Conservation (phyloP, 2,888 invertebrate genomes). For the Rutpela maculata region DNA sequence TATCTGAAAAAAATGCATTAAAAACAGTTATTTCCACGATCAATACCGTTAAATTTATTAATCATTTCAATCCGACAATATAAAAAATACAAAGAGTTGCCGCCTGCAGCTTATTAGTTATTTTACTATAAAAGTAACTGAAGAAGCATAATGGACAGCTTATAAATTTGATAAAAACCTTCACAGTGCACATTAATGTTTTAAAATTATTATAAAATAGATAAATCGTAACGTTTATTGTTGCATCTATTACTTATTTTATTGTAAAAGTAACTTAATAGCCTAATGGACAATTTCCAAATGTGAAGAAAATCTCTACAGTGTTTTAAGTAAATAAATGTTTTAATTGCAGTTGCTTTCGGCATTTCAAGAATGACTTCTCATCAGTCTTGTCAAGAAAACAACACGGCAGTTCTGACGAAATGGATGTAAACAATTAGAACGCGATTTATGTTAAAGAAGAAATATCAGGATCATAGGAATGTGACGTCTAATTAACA, state of each 20-base stretch:
- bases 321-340: neutral
- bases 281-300: slow-evolving; percentile 1
- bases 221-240: too few species aligned
- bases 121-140: neutral
- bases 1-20: neutral
- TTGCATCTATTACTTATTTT: neutral
- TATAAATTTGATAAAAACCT: slow-evolving; percentile 17
- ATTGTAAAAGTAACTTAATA: neutral
- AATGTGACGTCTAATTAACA: slow-evolving; percentile 4
- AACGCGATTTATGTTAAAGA: slow-evolving; percentile 10
- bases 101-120: neutral
- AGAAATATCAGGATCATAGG: neutral
- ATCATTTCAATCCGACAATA: neutral
- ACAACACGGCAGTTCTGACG: neutral
- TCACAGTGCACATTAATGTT: neutral
- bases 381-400: slow-evolving; percentile 12
- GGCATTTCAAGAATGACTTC: slow-evolving; percentile 12
- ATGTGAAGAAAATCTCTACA: neutral
- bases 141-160: slow-evolving; percentile 1
- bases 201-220: too few species aligned
- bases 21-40: neutral
- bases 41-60: slow-evolving; percentile 1
- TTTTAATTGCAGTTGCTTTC: slow-evolving; percentile 1
- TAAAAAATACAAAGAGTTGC: slow-evolving; percentile 5
- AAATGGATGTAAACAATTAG: slow-evolving; percentile 25